These are phyloP conservation scores for Drosophila barbarae DNA, from an alignment of 2,888 invertebrate species.

Conservation along the genomic window DNA sequence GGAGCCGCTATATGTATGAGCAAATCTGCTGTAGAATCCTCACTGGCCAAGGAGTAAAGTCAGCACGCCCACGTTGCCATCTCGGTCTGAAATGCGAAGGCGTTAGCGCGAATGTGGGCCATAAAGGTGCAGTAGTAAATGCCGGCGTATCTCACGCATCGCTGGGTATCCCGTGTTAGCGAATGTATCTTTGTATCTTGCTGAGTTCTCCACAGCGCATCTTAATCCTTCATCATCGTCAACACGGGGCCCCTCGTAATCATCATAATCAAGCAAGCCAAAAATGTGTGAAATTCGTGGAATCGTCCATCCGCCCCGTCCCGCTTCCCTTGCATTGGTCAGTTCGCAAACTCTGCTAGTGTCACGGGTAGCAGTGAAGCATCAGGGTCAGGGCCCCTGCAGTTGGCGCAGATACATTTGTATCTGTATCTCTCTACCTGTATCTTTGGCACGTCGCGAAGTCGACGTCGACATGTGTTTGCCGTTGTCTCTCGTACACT, in stretches of 20 bases:
- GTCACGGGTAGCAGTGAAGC: slow-evolving; percentile 40
- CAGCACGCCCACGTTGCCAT: slow-evolving; percentile 2
- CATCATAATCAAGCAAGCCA: slow-evolving; percentile 40
- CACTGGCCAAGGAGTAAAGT: background rate
- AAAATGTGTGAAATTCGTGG: slow-evolving; percentile 72
- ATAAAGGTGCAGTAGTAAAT: slow-evolving; percentile 24
- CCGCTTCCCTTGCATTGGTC: background rate
- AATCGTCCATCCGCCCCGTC: slow-evolving; percentile 34
- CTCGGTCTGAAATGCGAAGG: background rate
- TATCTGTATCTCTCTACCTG: slow-evolving; percentile 72
- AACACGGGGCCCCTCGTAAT: slow-evolving; percentile 36
- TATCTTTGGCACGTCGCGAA: slow-evolving; percentile 69
- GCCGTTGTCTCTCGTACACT: slow-evolving; percentile 54
- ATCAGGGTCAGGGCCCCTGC: slow-evolving; percentile 22
- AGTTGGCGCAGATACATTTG: slow-evolving; percentile 31
- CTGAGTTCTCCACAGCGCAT: slow-evolving; percentile 27
- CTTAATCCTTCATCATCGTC: slow-evolving; percentile 71
- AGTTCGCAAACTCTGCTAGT: slow-evolving; percentile 67
- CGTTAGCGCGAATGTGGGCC: slow-evolving; percentile 11
- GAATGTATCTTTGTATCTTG: slow-evolving; percentile 20
- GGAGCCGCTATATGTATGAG: background rate
- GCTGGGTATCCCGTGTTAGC: slow-evolving; percentile 13
- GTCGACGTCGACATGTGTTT: slow-evolving; percentile 68
- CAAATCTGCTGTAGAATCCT: background rate
- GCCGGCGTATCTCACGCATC: slow-evolving; percentile 20